phyloP scores from a whole-genome alignment of 1,140 invertebrate genomes.

The Nylanderia fulva region DNA sequence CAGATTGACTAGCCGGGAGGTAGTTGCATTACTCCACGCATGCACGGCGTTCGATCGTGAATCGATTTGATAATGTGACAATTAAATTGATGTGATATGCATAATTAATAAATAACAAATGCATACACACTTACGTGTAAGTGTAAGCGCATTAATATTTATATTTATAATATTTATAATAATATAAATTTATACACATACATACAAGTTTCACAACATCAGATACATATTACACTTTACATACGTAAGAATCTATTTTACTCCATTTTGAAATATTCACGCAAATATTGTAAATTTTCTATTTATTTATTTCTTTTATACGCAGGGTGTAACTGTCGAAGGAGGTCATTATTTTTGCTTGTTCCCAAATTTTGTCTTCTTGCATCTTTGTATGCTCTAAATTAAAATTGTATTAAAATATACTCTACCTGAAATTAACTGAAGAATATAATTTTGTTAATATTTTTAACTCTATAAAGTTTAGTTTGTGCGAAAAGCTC shows the following conservation, averaged over 20 bases:
- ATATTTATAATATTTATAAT: too few species aligned
- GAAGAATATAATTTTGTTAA: too few species aligned
- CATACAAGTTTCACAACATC: neutral
- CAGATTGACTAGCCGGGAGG: conserved; percentile 30
- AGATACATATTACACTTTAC: neutral
- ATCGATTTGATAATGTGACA: conserved; percentile 68
- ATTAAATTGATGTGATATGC: conserved; percentile 72
- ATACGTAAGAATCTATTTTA: neutral
- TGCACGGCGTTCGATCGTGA: conserved; percentile 68
- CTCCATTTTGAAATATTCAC: neutral
- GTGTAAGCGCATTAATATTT: conserved; percentile 49
- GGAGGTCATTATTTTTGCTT: too few species aligned
- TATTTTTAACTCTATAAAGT: too few species aligned
- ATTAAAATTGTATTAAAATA: too few species aligned
- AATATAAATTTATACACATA: neutral
- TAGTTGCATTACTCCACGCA: conserved; percentile 66
- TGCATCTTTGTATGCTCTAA: too few species aligned
- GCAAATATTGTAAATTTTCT: neutral
- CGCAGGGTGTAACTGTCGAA: too few species aligned
- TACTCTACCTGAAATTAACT: too few species aligned
- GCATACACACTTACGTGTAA: neutral
- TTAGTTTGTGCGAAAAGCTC: too few species aligned
- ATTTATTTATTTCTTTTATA: too few species aligned
- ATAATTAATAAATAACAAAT: conserved; percentile 66
- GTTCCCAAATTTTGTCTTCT: too few species aligned